A percentile compares a stretch with the other conserved stretches of the same genome.
phyloP scores from a whole-genome alignment of 2,888 invertebrate genomes.

The Idaea biselata region DNA sequence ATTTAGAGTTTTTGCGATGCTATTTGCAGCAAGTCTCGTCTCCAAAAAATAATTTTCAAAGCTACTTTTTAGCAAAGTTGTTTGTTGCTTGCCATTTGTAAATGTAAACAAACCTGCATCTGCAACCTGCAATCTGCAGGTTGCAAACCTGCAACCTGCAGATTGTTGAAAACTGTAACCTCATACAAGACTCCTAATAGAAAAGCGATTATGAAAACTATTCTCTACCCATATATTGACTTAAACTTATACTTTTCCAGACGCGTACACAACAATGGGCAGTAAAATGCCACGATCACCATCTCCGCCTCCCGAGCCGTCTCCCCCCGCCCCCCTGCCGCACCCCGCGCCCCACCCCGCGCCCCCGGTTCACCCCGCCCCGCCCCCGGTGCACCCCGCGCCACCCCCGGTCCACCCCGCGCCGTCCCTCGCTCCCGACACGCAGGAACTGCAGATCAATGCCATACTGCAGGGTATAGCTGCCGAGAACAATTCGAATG shows the following conservation, averaged over 20 bases:
- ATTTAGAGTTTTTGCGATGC: too few species aligned
- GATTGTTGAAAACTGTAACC: too few species aligned
- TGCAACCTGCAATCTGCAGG: too few species aligned
- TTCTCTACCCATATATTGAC: too few species aligned
- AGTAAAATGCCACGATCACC: slow-evolving; percentile 65
- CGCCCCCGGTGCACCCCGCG: slow-evolving; percentile 19
- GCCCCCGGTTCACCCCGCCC: slow-evolving; percentile 53
- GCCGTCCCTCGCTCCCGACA: slow-evolving; percentile 47
- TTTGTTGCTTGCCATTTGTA: too few species aligned
- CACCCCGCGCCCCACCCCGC: slow-evolving; percentile 31
- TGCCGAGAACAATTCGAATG: slow-evolving; percentile 62
- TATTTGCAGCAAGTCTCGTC: too few species aligned
- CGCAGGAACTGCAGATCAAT: slow-evolving; percentile 73
- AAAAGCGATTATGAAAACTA: too few species aligned
- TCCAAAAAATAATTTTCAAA: too few species aligned
- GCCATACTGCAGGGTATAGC: slow-evolving; percentile 73
- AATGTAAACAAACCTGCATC: too few species aligned
- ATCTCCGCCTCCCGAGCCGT: slow-evolving; percentile 49
- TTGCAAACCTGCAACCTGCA: too few species aligned
- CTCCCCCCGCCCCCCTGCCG: slow-evolving; percentile 14
- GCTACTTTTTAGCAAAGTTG: too few species aligned
- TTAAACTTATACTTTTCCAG: slow-evolving; percentile 43
- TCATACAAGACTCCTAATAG: too few species aligned
- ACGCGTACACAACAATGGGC: slow-evolving; percentile 74
- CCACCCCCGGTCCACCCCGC: slow-evolving; percentile 22